These are phyloP conservation scores for Gadus macrocephalus DNA, from an alignment of 2,113 vertebrate species.

Conservation along the genomic window DNA sequence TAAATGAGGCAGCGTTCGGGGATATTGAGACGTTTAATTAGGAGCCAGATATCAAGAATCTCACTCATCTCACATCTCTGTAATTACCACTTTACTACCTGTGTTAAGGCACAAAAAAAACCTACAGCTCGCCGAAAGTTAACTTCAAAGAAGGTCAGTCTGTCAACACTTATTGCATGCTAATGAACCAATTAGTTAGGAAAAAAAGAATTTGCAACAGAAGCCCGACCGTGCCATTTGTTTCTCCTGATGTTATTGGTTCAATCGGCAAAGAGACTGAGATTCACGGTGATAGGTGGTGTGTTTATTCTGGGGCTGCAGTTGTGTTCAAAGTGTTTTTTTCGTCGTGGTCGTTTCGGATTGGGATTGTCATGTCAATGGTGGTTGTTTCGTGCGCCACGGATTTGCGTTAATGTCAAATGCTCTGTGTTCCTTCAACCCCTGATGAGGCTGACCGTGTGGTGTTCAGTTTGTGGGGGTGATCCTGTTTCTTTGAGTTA, in stretches of 20 bases:
- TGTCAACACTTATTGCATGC: not conserved
- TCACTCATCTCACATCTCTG: conserved; percentile 20
- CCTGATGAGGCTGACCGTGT: too few relatives aligned
- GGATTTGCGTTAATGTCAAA: too few relatives aligned
- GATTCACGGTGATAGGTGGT: not conserved
- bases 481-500: too few relatives aligned
- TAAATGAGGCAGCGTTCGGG: conserved; percentile 12
- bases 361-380: too few relatives aligned
- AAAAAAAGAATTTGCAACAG: too few relatives aligned
- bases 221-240: not conserved
- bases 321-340: too few relatives aligned
- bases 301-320: conserved; percentile 14
- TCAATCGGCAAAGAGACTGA: too few relatives aligned
- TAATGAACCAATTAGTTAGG: not conserved
- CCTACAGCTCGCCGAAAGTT: not conserved
- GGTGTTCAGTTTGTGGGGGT: too few relatives aligned
- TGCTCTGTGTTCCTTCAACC: too few relatives aligned
- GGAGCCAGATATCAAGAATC: conserved; percentile 14
- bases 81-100: conserved; percentile 2
- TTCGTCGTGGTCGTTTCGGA: too few relatives aligned
- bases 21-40: conserved; percentile 41
- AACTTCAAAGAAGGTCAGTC: not conserved
- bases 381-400: too few relatives aligned
- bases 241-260: not conserved
- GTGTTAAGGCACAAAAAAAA: too few relatives aligned